These are phyloP conservation scores for Engraulis encrasicolus DNA, from an alignment of 2,113 vertebrate species.

Conservation along the genomic window DNA sequence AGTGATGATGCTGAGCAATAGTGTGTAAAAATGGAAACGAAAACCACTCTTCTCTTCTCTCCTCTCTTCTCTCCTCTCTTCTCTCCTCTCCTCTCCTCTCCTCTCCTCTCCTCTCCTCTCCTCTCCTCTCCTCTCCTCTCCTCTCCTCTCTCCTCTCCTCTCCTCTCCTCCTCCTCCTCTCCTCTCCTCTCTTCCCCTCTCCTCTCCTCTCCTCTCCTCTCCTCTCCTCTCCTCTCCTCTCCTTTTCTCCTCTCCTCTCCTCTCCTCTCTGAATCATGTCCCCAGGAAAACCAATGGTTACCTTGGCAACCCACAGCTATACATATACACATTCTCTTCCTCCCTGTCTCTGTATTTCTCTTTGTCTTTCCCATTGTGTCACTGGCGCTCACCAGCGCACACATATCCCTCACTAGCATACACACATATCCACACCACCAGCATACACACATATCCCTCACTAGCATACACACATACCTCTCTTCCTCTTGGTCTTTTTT, in stretches of 20 bases:
- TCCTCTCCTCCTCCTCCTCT: too few species aligned
- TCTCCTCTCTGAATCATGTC: slow-evolving; percentile 13
- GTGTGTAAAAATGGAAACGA: slow-evolving; percentile 65
- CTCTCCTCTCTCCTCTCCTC: slow-evolving; percentile 19
- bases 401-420: too few species aligned
- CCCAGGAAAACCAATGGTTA: neutral
- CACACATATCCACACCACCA: neutral
- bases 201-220: too few species aligned
- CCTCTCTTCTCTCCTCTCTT: too few species aligned
- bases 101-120: too few species aligned
- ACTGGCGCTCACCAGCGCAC: too few species aligned
- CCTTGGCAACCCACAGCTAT: neutral
- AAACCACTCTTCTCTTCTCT: slow-evolving; percentile 41
- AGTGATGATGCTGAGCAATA: slow-evolving; percentile 66
- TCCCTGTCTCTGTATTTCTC: too few species aligned
- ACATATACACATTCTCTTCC: neutral
- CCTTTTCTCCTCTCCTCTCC: slow-evolving; percentile 27
- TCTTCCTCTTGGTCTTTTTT: too few species aligned
- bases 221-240: too few species aligned
- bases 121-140: too few species aligned
- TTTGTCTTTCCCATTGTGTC: too few species aligned
- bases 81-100: too few species aligned
- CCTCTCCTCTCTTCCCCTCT: slow-evolving; percentile 19
- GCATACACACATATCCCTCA: slow-evolving; percentile 19
- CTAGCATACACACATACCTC: neutral